phyloP scores from a whole-genome alignment of 2,888 invertebrate genomes.

The Octonoba sinensis region DNA sequence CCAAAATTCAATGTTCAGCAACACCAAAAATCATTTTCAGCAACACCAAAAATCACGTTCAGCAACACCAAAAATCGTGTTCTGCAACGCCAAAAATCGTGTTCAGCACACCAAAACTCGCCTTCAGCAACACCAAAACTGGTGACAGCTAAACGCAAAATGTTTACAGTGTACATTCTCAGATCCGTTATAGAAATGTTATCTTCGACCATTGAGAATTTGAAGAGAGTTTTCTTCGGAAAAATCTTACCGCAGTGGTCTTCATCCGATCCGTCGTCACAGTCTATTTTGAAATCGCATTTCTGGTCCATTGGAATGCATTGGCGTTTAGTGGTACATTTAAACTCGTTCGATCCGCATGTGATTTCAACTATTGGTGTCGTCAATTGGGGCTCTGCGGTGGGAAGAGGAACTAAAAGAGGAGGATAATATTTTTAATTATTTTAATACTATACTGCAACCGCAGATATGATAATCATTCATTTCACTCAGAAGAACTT shows the following conservation, averaged over 20 bases:
- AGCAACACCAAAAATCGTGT: no score
- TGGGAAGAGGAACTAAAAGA: constrained; percentile 45
- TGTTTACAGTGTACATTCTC: no score
- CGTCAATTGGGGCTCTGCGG: not conserved
- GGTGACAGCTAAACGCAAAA: no score
- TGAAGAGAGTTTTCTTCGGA: not conserved
- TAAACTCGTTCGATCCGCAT: not conserved
- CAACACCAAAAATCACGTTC: no score
- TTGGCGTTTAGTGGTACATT: constrained; percentile 8
- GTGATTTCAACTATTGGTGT: constrained; percentile 1
- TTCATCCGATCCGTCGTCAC: constrained; percentile 63
- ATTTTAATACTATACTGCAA: not conserved
- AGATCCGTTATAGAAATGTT: no score
- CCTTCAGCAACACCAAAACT: no score
- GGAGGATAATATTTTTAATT: no score
- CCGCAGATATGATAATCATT: not conserved
- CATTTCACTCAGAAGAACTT: constrained; percentile 12
- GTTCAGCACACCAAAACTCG: no score
- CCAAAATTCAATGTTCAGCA: no score
- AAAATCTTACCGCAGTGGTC: constrained; percentile 48
- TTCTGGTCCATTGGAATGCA: constrained; percentile 34
- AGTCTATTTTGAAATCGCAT: constrained; percentile 59
- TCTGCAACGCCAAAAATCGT: no score
- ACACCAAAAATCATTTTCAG: no score
- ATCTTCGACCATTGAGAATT: not conserved